Conservation (phyloP, 2,113 vertebrate genomes). For the Accipiter cooperii region DNA sequence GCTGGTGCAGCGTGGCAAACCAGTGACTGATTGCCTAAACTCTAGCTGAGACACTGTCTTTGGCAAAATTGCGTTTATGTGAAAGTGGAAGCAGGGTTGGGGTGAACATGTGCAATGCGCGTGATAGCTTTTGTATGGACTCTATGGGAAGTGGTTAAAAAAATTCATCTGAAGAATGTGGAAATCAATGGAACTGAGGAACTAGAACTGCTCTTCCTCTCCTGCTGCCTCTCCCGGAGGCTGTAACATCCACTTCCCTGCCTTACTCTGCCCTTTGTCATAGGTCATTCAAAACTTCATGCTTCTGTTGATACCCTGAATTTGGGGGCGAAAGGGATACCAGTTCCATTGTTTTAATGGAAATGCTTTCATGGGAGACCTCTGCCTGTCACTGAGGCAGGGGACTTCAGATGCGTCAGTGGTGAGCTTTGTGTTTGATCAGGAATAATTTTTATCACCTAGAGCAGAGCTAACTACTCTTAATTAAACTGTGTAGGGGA, state of each 20-base stretch:
- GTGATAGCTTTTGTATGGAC: accelerated
- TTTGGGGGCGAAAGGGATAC: not conserved
- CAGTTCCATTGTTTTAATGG: too few relatives aligned
- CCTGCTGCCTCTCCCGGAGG: not conserved
- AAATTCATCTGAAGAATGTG: not conserved
- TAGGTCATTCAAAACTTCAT: not conserved
- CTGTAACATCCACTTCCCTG: not conserved
- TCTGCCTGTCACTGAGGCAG: not conserved
- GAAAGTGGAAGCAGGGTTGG: not conserved
- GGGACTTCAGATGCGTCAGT: not conserved
- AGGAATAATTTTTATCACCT: not conserved
- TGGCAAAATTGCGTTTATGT: accelerated
- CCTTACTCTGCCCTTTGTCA: not conserved
- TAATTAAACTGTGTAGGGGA: not conserved
- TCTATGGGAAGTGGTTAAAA: not conserved
- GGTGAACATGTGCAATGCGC: accelerated
- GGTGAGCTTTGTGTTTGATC: not conserved
- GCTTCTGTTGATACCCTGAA: too few relatives aligned
- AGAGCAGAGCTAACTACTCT: not conserved
- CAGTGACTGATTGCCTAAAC: accelerated
- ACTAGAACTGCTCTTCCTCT: not conserved
- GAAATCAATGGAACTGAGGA: accelerated
- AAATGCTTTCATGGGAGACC: not conserved
- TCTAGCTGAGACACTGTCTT: not conserved
- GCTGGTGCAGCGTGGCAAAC: not conserved